Base-by-base conservation (phyloP, 2,113 vertebrate genomes). In the Morone saxatilis region DNA sequence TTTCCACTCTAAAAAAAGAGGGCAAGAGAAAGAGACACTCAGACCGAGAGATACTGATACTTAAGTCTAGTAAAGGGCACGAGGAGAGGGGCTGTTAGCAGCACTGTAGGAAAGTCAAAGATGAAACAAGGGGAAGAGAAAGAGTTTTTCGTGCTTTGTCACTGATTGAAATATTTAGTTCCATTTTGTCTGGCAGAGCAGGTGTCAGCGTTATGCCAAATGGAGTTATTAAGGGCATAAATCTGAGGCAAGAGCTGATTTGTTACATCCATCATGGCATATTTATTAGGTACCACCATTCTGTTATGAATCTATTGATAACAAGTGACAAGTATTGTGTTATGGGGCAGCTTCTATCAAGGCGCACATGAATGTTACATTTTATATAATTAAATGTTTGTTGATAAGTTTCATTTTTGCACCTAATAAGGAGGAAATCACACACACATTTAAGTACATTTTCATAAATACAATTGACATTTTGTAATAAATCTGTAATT, bases 191-290 rank as follows among this genome's bases (percentile, higher is more conserved):
- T 87, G 76, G 87, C 81, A 81, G 87, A 92, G 90, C 86, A 89
- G 88, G 89, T 94, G 91, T 93, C 92, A 93, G 91, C 92, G 56
- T 93, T 88, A 81, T 90, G 91, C 88, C 89, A 91, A 90, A 94
- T 89, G 82, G 84, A 91, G 89, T 92, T 93, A 93, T 93, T 93
- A 94, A 88, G 83, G 88, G 70, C 86, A 93, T 93, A 93, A 92
- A 93, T 93, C 86, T 90, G 73, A 87, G 75, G 73, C 72, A 69
- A 61, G 87, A 66, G 65, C 80, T 93, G 91, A 94, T 93, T 92
- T 92, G 93, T 93, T 11, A 86, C 86, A 79, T 76, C 87, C 84
- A 90, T 90, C 83, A 80, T 80, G 84, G 86, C 85, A 93, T 91
- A 92, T 94, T 92, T 93, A 93, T 93, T 93, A 93, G 86, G 79